Conservation (phyloP, 2,888 invertebrate genomes). For the Chymomyza caudatula region DNA sequence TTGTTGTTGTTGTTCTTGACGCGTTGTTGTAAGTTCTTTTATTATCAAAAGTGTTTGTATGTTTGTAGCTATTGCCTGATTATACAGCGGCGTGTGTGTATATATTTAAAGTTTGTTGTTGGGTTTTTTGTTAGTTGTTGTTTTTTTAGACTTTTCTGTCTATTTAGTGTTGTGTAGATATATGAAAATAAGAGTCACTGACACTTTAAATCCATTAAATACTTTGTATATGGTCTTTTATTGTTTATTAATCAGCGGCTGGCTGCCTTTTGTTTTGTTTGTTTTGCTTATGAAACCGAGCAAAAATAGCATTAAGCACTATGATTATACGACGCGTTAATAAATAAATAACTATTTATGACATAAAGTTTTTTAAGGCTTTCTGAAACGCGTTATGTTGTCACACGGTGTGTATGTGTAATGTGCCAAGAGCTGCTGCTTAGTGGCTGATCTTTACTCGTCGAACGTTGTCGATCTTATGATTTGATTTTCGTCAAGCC, state of each 20-base stretch:
- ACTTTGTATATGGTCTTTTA: slow-evolving; percentile 38
- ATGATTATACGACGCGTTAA: neutral
- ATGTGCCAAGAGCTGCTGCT: slow-evolving; percentile 4
- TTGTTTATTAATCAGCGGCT: slow-evolving; percentile 54
- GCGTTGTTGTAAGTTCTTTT: slow-evolving; percentile 69
- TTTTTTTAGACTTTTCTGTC: slow-evolving; percentile 30
- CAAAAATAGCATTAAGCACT: slow-evolving; percentile 8
- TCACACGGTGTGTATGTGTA: neutral
- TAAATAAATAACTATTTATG: neutral
- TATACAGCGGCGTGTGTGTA: slow-evolving; percentile 51
- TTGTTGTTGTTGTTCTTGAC: slow-evolving; percentile 17
- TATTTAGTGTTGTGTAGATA: slow-evolving; percentile 15
- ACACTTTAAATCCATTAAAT: slow-evolving; percentile 71
- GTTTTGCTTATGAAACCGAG: slow-evolving; percentile 34
- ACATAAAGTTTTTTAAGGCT: slow-evolving; percentile 3
- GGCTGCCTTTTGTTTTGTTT: slow-evolving; percentile 12
- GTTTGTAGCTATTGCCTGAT: slow-evolving; percentile 41
- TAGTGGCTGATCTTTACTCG: slow-evolving; percentile 71
- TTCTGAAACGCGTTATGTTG: neutral
- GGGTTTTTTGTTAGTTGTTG: slow-evolving; percentile 3
- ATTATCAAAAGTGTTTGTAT: slow-evolving; percentile 54
- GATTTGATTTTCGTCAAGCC: slow-evolving; percentile 76
- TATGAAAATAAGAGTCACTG: slow-evolving; percentile 71
- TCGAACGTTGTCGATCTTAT: slow-evolving; percentile 78
- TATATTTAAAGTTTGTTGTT: slow-evolving; percentile 33